These are phyloP conservation scores for Ctenicera cuprea DNA, from an alignment of 2,888 invertebrate genomes.

Conservation along the genomic window DNA sequence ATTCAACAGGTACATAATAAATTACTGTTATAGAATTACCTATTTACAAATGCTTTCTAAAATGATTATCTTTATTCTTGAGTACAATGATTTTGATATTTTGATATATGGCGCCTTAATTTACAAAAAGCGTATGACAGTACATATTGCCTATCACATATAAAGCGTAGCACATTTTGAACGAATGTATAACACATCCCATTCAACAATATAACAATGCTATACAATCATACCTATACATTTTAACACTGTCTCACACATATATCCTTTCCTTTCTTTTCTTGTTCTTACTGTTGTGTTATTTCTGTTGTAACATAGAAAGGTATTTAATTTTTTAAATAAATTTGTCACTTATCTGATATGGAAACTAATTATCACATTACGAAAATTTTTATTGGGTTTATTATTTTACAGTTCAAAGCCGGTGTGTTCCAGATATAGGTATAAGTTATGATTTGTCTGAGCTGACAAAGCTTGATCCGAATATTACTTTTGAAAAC, in stretches of 20 bases:
- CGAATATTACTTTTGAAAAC: constrained; percentile 67
- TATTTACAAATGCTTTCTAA: neutral
- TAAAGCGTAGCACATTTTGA: too few relatives aligned
- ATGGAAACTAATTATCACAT: neutral
- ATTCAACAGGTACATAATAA: constrained; percentile 71
- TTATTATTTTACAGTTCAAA: constrained; percentile 71
- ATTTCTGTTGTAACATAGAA: too few relatives aligned
- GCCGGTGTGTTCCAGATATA: constrained; percentile 75
- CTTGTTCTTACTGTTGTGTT: too few relatives aligned
- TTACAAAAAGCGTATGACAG: neutral
- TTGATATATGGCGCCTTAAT: neutral
- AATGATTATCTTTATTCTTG: neutral
- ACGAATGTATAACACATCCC: too few relatives aligned
- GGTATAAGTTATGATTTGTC: constrained; percentile 52
- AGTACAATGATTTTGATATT: too few relatives aligned
- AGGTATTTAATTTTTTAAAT: too few relatives aligned
- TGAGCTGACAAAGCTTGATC: constrained; percentile 16
- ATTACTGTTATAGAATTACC: neutral
- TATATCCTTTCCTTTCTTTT: too few relatives aligned
- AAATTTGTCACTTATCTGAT: too few relatives aligned
- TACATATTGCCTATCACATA: too few relatives aligned
- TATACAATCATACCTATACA: too few relatives aligned
- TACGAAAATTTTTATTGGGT: neutral
- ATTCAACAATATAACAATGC: too few relatives aligned
- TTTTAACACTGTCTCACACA: too few relatives aligned